A percentile compares a stretch with the other conserved stretches of the same genome.
Conservation (phyloP, 1,140 invertebrate genomes). For the Tetragonula clypearis region DNA sequence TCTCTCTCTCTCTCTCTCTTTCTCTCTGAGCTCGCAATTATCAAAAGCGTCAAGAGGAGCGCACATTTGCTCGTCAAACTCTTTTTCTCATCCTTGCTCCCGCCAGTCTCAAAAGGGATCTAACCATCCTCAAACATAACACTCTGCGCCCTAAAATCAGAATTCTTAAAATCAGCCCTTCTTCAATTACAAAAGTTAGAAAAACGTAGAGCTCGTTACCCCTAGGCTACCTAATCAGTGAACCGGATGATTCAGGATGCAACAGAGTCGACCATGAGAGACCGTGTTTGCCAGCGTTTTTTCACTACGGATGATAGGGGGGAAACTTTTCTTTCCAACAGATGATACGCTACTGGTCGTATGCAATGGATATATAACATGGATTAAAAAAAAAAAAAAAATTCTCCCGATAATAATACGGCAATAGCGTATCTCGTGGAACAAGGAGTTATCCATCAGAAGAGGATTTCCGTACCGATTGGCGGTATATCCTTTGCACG, state of each 20-base stretch:
- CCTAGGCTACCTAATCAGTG: background rate
- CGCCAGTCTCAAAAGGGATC: background rate
- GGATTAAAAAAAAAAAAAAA: constrained; percentile 2
- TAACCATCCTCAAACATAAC: background rate
- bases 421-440: background rate
- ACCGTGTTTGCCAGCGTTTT: background rate
- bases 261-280: background rate
- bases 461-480: constrained; percentile 84
- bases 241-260: background rate
- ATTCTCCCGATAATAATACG: background rate
- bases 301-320: background rate
- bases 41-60: background rate
- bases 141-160: background rate
- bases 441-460: background rate
- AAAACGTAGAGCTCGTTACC: background rate
- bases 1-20: too few relatives aligned
- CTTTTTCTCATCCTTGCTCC: background rate
- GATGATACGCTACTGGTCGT: background rate
- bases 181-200: background rate
- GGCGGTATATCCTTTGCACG: constrained; percentile 90
- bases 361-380: background rate
- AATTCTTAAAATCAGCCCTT: too few relatives aligned
- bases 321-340: background rate
- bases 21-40: background rate
- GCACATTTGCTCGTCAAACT: background rate